Conservation (phyloP, 2,888 invertebrate genomes). For the Cataglyphis albicans region DNA sequence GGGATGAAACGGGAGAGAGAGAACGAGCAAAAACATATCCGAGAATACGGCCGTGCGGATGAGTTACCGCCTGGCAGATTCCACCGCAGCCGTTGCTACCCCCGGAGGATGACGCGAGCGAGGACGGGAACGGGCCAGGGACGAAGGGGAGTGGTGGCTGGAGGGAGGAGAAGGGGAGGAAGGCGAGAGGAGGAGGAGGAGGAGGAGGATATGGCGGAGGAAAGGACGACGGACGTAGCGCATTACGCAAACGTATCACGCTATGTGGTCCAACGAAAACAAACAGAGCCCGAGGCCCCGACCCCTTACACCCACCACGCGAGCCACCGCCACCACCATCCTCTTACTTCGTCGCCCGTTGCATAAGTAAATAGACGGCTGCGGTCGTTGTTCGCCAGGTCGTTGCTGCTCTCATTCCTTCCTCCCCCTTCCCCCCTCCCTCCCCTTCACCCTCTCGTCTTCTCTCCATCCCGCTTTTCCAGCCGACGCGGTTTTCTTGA, state of each 20-base stretch:
- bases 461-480: background rate
- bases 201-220: conserved; percentile 67
- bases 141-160: conserved; percentile 21
- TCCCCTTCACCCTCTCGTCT: background rate
- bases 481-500: conserved; percentile 23
- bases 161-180: background rate
- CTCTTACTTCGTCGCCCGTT: conserved; percentile 71
- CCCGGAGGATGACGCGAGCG: conserved; percentile 49
- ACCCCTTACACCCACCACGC: conserved; percentile 71
- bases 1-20: conserved; percentile 38
- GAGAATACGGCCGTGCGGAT: conserved; percentile 79
- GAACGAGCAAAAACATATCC: conserved; percentile 69
- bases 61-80: conserved; percentile 83
- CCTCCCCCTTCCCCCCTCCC: conserved; percentile 16
- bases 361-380: conserved; percentile 82
- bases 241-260: conserved; percentile 86
- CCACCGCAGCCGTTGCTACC: conserved; percentile 72
- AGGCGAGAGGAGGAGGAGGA: conserved; percentile 53
- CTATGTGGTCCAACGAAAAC: conserved; percentile 86
- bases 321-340: conserved; percentile 39
- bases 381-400: conserved; percentile 64
- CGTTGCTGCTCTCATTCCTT: conserved; percentile 53
- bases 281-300: conserved; percentile 82
- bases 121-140: background rate
- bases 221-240: conserved; percentile 80